Percentiles rank a stretch among this genome's conserved stretches.
phyloP scores from a whole-genome alignment of 2,888 invertebrate species.

The Ecliptopera silaceata region DNA sequence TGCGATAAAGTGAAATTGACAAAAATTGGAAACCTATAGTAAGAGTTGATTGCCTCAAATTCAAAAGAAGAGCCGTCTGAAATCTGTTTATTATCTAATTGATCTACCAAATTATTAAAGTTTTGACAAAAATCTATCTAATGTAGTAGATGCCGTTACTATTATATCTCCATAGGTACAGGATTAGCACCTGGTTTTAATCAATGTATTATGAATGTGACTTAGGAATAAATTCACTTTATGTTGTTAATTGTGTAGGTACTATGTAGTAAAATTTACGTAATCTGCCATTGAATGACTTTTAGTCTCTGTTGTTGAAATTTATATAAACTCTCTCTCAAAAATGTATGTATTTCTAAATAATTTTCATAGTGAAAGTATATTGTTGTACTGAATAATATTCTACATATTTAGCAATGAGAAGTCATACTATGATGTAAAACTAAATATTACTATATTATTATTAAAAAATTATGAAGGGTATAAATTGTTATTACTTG shows the following conservation, averaged over 20 bases:
- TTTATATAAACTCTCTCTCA: conserved; percentile 22
- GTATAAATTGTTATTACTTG: conserved; percentile 4
- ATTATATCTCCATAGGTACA: background rate
- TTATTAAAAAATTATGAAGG: conserved; percentile 36
- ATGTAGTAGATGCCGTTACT: too few relatives aligned
- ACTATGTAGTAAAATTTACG: conserved; percentile 24
- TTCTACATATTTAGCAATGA: conserved; percentile 31
- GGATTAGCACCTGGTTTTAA: conserved; percentile 6
- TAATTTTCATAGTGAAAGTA: conserved; percentile 31
- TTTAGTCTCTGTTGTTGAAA: conserved; percentile 25
- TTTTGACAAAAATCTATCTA: too few relatives aligned
- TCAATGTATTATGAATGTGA: conserved; percentile 16
- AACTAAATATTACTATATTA: conserved; percentile 35
- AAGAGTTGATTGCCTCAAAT: too few relatives aligned
- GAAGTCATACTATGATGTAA: conserved; percentile 33
- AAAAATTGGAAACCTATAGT: too few relatives aligned
- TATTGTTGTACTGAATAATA: conserved; percentile 28
- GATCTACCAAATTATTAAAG: too few relatives aligned
- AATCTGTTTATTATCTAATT: too few relatives aligned
- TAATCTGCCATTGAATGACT: conserved; percentile 20
- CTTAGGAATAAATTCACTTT: conserved; percentile 15
- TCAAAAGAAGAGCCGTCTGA: too few relatives aligned
- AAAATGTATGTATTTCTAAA: conserved; percentile 24
- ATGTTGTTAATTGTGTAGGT: conserved; percentile 19
- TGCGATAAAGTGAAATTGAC: too few relatives aligned